Evolutionary conservation across 2,888 invertebrate species (phyloP), one percentile per base, ranked within the genome.

Genomic region (Mimumesa dahlbomi): DNA sequence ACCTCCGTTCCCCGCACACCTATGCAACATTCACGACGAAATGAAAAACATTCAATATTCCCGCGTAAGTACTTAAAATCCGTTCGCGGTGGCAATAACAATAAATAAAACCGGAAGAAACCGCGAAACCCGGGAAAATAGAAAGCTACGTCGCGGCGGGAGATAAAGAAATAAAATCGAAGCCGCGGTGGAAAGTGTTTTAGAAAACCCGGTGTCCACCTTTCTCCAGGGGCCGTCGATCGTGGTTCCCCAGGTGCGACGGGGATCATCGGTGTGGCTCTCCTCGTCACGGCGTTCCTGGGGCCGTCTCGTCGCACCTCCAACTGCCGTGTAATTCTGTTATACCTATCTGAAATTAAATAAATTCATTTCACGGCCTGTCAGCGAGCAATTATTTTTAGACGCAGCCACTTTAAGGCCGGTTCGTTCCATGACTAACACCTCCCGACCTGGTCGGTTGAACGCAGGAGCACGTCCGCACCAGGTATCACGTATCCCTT

Each of bases 351-450:
- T 83, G 87, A 89, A 89, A 89, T 88, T 86, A 87, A 89, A 89
- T 89, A 88, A 89, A 89, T 89, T 89, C 88, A 88, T 89, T 89
- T 89, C 89, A 89, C 89, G 88, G 85, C 89, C 88, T 89, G 89
- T 89, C 89, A 89, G 87, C 89, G 88, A 85, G 88, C 88, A 88
- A 89, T 89, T 89, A 88, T 86, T 87, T 85, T 85, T 82, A 80
- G 87, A 86, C 79, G 87, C 87, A 79, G 86, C 84, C 84, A 83
- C 85, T 86, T 87, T 82, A 82, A 84, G 79, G 74, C 73, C 80
- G 77, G 79, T 79, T 81, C 84, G 81, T 78, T 81, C 85, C 87
- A 83, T 81, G 84, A 83, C 85, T 82, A 85, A 87, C 85, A 77
- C 83, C 81, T 82, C 81, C 73, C 83, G 78, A 84, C 82, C 81